Evolutionary conservation across 2,888 invertebrate genomes (phyloP), one percentile per base, ranked within the genome.

Genomic region (Strigamia maritima): DNA sequence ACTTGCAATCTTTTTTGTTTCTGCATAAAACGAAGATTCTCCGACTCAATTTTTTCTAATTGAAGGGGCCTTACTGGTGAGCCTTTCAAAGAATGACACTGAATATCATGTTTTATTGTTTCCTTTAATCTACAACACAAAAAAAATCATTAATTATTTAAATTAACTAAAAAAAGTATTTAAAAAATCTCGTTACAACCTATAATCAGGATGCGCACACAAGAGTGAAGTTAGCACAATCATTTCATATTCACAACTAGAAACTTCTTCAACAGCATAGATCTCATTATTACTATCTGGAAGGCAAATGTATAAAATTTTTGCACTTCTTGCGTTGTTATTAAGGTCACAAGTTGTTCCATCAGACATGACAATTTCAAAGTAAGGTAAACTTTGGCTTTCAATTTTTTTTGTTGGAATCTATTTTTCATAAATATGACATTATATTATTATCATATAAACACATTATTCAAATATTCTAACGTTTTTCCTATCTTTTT

Each of bases 341-440:
- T 92, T 98, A 77, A 99, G 87, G 83, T 98, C 98, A 85, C 99
- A 99, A 14, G 91, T 83, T 0, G 98, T 97, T 84, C 98, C 98
- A 85, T 93, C 94, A 49, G 90, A 91, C 91, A 95, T 94, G 81
- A 91, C 90, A 82, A 98, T 90, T 54, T 87, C 86, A 79, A 93
- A 92, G 85, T 94, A 97, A 0, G 98, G 97, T 85, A 96, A 89
- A 81, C 91, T 91, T 1, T 92, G 88, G n/a, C 95, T 95, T 84
- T 97, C 96, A 24, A 98, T 91, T 87, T 93, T 94, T 76, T 91
- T 91, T 0, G 88, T 84, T 0, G 89, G 89, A 44, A 88, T 78
- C 80, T 80, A 60, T 24, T 60, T 4, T 19, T 7, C 22, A 60
- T 24, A 60, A 60, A 60, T 24, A 3, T 6, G 7, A 19, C 10